Conservation (phyloP, 2,888 invertebrate genomes). For the Bellardia bayeri region DNA sequence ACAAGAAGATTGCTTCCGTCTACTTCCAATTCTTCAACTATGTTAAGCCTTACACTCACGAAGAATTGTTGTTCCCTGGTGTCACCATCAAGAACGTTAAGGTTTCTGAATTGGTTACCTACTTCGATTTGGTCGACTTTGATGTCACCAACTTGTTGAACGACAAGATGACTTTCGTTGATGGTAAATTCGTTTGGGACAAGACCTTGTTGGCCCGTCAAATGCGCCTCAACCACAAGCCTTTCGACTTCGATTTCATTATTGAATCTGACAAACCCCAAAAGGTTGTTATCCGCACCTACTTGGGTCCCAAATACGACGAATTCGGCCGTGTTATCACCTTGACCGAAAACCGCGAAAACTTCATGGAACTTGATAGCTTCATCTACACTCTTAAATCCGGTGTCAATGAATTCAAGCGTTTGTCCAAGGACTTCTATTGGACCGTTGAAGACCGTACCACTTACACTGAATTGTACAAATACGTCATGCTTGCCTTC, state of each 20-base stretch:
- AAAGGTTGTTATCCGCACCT: slow-evolving; percentile 87
- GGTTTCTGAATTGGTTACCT: slow-evolving; percentile 88
- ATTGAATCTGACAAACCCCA: slow-evolving; percentile 86
- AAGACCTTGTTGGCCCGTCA: slow-evolving; percentile 86
- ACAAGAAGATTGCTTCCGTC: slow-evolving; percentile 86
- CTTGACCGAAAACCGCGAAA: slow-evolving; percentile 86
- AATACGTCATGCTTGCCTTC: slow-evolving; percentile 84
- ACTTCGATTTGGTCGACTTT: slow-evolving; percentile 87
- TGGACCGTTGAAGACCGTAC: slow-evolving; percentile 86
- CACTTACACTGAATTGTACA: slow-evolving; percentile 84
- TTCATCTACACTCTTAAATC: slow-evolving; percentile 86
- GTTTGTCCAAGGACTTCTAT: slow-evolving; percentile 80
- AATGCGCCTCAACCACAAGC: slow-evolving; percentile 88
- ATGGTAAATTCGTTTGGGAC: slow-evolving; percentile 81
- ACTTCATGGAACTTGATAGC: slow-evolving; percentile 88
- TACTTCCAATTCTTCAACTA: slow-evolving; percentile 86
- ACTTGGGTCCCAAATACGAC: slow-evolving; percentile 89
- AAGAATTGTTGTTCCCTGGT: slow-evolving; percentile 86
- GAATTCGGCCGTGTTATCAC: slow-evolving; percentile 84
- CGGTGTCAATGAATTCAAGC: slow-evolving; percentile 84
- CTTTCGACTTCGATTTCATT: slow-evolving; percentile 86
- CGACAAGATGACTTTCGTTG: slow-evolving; percentile 76
- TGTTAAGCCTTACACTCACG: slow-evolving; percentile 86
- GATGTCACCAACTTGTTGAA: slow-evolving; percentile 84
- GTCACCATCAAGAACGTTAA: slow-evolving; percentile 87